Conservation (phyloP, 2,888 invertebrate genomes). For the Agrotis ipsilon region DNA sequence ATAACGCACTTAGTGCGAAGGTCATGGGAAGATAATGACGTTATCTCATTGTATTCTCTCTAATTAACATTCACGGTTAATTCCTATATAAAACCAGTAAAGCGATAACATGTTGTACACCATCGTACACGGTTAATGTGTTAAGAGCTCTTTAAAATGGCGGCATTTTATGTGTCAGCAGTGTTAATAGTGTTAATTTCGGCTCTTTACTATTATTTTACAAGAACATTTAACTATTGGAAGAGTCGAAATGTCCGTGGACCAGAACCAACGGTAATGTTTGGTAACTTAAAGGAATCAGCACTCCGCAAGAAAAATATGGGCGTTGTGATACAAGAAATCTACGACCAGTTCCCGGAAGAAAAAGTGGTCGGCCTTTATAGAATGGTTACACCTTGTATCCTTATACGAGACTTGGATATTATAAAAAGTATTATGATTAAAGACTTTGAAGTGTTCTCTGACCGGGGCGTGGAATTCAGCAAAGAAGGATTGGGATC, state of each 20-base stretch:
- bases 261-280: constrained; percentile 71
- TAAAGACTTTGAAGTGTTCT: constrained; percentile 77
- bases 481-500: constrained; percentile 73
- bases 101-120: constrained; percentile 13
- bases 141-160: constrained; percentile 28
- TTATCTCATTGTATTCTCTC: not conserved
- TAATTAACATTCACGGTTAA: not conserved
- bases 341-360: constrained; percentile 72
- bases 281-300: constrained; percentile 74
- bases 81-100: constrained; percentile 36
- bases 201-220: constrained; percentile 70
- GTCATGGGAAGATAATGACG: not conserved
- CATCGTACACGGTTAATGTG: not conserved
- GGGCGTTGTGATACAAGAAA: constrained; percentile 64
- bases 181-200: constrained; percentile 42
- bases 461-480: constrained; percentile 75
- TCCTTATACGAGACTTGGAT: constrained; percentile 78
- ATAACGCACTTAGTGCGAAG: not conserved
- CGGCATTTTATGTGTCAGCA: constrained; percentile 40
- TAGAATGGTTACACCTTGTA: constrained; percentile 72
- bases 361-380: constrained; percentile 79
- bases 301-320: constrained; percentile 64
- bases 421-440: constrained; percentile 77
- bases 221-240: constrained; percentile 77
- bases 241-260: constrained; percentile 70